Base-by-base conservation (phyloP, 2,888 invertebrate genomes). In the Drosophila greeni region DNA sequence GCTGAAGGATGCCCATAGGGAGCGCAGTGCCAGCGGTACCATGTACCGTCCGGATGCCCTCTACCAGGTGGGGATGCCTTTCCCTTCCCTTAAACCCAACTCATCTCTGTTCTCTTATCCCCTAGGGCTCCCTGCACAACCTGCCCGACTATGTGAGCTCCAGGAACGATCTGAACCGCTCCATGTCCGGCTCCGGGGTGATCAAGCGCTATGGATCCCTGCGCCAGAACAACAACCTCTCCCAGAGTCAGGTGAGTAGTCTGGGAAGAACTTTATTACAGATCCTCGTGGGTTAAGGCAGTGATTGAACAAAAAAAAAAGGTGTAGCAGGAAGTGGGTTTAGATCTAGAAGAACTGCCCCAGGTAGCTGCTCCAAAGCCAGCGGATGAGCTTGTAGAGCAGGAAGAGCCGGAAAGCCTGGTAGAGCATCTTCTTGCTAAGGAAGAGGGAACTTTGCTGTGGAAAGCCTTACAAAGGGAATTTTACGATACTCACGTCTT, bases 31-130 rank as follows among this genome's bases (percentile, higher is more conserved):
- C 33, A 94, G 94, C 74, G 94, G 95, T 2, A 94, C 96, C 16
- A 93, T 97, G 91, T 92, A 94, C 81, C 91, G 95, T 54, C 95
- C 95, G 55, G 97, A 98, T 87, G 93, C 97, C 9, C 93, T 98
- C 81, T 97, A 97, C 87, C 94, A 95, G 86, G 96, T 96, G 73
- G 95, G 55, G 4, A 40, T 5, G 2, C 8, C 56, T 56, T 1
- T 7, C 5, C 7, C 12, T 7, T 5, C 6, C n/a, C 12, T 3
- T 2, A 6, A 3, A 5, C 34, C 4, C 29, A 0, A 12, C 14
- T 7, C 8, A 36, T 4, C 7, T 36, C 7, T 36, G 16, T 14
- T 36, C 8, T 31, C 3, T 43, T 43, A 0, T 5, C 2, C 12
- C 7, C 18, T 36, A 87, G 87, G 89, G 92, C 72, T 91, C 91